Percentiles rank a stretch among this genome's conserved stretches.
Evolutionary conservation across 2,113 vertebrate genomes (phyloP).

Genomic region (Stercorarius parasiticus): DNA sequence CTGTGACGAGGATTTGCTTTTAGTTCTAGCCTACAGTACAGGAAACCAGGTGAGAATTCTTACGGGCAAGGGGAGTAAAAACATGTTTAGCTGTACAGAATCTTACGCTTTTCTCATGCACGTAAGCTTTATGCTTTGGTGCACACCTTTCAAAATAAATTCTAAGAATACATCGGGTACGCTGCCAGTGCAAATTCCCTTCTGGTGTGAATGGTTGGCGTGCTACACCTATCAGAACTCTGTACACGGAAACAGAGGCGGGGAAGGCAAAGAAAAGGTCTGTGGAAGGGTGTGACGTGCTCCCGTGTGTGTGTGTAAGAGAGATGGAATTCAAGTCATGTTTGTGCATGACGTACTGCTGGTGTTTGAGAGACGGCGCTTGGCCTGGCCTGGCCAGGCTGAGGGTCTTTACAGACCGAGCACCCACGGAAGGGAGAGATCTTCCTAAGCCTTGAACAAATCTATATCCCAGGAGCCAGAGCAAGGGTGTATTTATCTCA

Average conservation of each 20-base stretch:
- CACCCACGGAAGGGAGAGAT: no score
- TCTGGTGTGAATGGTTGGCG: background rate
- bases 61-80: background rate
- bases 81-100: no score
- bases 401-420: background rate
- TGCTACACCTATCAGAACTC: no score
- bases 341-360: background rate
- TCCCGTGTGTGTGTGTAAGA: background rate
- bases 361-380: background rate
- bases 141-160: background rate
- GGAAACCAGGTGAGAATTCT: slow-evolving; percentile 59
- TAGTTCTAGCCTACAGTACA: slow-evolving; percentile 72
- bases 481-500: background rate
- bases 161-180: background rate
- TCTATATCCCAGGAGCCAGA: background rate
- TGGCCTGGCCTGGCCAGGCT: no score
- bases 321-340: background rate
- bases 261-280: background rate
- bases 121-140: background rate
- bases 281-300: background rate
- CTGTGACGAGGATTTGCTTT: slow-evolving; percentile 66
- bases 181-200: background rate
- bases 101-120: background rate
- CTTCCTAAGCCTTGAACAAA: background rate
- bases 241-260: no score